Conservation (phyloP, 2,113 vertebrate species). For the Accipiter cooperii region DNA sequence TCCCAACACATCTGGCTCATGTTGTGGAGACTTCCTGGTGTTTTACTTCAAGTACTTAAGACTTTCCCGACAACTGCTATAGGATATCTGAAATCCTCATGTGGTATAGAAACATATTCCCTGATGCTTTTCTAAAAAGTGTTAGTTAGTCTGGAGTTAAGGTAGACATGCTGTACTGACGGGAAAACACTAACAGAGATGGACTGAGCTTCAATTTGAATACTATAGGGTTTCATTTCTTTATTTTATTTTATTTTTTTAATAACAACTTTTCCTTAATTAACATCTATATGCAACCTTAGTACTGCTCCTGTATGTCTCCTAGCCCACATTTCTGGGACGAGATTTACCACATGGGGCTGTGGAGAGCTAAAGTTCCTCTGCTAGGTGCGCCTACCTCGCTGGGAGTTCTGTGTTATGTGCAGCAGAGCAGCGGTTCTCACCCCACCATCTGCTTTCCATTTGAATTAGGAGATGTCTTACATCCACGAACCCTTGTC, state of each 20-base stretch:
- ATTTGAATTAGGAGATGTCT: neutral
- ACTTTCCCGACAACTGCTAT: neutral
- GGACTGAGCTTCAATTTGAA: neutral
- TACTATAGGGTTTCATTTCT: neutral
- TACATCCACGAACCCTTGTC: neutral
- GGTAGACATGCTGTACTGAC: neutral
- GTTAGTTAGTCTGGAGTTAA: neutral
- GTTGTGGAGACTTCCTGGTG: neutral
- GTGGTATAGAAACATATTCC: neutral
- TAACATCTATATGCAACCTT: neutral
- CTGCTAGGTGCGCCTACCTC: neutral
- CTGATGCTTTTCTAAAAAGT: neutral
- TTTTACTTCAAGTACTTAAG: neutral
- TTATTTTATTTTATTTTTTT: too few relatives aligned
- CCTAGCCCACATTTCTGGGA: neutral
- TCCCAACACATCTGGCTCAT: rapidly evolving
- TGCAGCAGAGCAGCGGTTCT: neutral
- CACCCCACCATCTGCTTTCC: neutral
- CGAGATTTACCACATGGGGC: neutral
- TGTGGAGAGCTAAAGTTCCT: neutral
- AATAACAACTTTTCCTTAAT: neutral
- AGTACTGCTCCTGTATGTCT: neutral
- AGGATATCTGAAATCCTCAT: neutral
- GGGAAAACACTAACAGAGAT: neutral
- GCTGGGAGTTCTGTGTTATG: neutral